These are phyloP conservation scores for Aphelocoma californica DNA, from an alignment of 2,797 vertebrate genomes.

Conservation along the genomic window DNA sequence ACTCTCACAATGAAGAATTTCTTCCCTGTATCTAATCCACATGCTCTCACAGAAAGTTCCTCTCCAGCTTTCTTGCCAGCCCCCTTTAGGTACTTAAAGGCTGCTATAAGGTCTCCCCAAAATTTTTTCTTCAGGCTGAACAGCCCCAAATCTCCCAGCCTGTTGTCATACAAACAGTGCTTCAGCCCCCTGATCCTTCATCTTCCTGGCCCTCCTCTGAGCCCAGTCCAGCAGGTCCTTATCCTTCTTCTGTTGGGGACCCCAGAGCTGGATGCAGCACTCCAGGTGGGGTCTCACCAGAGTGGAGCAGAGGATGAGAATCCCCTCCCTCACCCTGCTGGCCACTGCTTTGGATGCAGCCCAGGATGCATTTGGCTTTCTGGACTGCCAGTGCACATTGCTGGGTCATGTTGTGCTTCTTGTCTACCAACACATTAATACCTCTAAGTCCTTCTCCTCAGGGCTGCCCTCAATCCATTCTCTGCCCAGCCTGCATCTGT, in stretches of 20 bases:
- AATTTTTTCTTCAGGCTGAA: background rate
- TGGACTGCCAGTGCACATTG: background rate
- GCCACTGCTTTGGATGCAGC: background rate
- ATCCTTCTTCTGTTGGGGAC: background rate
- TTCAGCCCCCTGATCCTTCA: background rate
- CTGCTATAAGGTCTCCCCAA: background rate
- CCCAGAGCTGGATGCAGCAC: background rate
- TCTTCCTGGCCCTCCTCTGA: background rate
- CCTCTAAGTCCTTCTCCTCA: background rate
- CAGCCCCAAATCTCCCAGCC: background rate
- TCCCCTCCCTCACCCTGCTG: fast-evolving
- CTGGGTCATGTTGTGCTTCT: background rate
- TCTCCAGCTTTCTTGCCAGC: background rate
- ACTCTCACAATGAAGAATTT: background rate
- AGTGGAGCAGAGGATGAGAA: background rate
- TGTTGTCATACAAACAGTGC: fast-evolving
- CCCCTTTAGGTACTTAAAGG: background rate
- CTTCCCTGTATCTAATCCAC: background rate
- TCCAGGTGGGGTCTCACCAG: fast-evolving
- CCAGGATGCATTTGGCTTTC: background rate
- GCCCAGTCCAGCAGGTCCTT: background rate
- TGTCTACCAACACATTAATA: background rate
- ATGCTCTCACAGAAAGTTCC: background rate
- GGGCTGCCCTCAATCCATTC: background rate
- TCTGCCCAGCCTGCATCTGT: background rate